Base-by-base conservation (phyloP, 1,140 invertebrate genomes). In the Drosophila triauraria region DNA sequence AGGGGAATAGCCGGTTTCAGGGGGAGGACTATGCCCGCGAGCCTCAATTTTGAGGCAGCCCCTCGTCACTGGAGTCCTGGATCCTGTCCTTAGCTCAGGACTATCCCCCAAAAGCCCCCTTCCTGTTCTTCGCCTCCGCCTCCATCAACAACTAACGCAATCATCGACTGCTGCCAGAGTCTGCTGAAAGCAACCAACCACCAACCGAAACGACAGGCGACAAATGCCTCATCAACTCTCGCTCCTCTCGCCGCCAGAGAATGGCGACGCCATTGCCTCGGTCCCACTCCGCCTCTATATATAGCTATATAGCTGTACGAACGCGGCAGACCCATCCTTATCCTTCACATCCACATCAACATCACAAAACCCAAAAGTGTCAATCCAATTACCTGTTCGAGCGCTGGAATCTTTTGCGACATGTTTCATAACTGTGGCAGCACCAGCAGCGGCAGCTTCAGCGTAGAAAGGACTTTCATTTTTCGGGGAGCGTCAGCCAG, bases 351-450 rank as follows among this genome's bases (percentile, higher is more conserved):
- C 69, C 70, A 46, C 57, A 72, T 62, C 68, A 57, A 56, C 79
- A 64, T 60, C 81, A 85, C 61, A 88, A 90, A 80, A 90, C 78
- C 85, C 85, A 85, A 90, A 90, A 90, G 85, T 90, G 85, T 90
- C 85, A 90, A 90, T 90, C 85, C 85, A 90, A 90, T 90, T 90
- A 90, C 85, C 85, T 90, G 85, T 90, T 90, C 85, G 85, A 90
- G 86, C 78, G 81, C 85, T 75, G 85, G 85, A 90, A 90, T 90
- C 85, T 90, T 90, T 90, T 90, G 86, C 85, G 85, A 90, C 85
- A 90, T 90, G 85, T 91, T 90, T 90, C 85, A 90, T 88, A 88
- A 88, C 84, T 87, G 79, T 70, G 76, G 76, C 75, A 65, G 53
- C 53, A 40, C 0, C 35, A 13, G 35, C 53, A 8, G 42, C n/a